Evolutionary conservation across 2,113 vertebrate species (phyloP).

Genomic region (Mesembrinibis cayennensis): DNA sequence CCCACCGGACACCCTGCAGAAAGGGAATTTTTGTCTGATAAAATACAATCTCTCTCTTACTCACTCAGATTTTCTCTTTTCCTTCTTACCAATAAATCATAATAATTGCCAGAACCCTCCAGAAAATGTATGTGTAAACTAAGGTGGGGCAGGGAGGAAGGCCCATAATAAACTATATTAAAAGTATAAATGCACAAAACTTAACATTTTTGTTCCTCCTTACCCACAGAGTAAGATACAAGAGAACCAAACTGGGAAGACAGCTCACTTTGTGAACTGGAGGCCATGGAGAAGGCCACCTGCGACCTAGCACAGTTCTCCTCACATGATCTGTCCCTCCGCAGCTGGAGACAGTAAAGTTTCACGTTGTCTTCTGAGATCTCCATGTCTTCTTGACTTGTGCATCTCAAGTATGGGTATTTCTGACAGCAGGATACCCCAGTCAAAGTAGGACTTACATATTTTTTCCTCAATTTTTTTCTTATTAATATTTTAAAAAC

Average conservation of each 20-base stretch:
- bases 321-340: neutral
- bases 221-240: neutral
- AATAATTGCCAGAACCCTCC: neutral
- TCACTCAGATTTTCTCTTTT: neutral
- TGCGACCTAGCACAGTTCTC: neutral
- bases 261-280: neutral
- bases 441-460: neutral
- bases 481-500: constrained; percentile 10
- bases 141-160: no score
- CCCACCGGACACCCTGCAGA: neutral
- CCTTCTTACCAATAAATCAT: neutral
- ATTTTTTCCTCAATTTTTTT: neutral
- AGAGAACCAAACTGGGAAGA: neutral
- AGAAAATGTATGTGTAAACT: neutral
- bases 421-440: neutral
- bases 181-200: neutral
- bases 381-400: neutral
- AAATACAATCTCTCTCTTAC: neutral
- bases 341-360: neutral
- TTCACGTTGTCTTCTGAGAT: neutral
- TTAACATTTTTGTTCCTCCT: neutral
- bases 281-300: neutral
- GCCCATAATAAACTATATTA: neutral
- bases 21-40: neutral
- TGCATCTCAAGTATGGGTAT: neutral